phyloP scores from a whole-genome alignment of 2,888 invertebrate species.

The Neocrepidodera transversa region DNA sequence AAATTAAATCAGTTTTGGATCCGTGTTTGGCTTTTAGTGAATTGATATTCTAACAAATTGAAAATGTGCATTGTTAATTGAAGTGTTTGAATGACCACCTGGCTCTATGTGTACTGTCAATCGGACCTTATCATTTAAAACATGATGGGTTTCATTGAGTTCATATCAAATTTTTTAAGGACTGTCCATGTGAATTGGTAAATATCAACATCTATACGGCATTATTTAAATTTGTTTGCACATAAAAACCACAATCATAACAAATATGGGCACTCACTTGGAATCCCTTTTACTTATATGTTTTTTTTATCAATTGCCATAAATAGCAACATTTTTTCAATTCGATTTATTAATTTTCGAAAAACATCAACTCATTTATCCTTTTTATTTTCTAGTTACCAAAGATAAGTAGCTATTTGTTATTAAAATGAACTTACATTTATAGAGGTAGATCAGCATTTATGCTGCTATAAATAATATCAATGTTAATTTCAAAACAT shows the following conservation, averaged over 20 bases:
- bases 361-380: too few species aligned
- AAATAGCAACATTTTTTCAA: slow-evolving; percentile 15
- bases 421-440: neutral
- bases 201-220: slow-evolving; percentile 36
- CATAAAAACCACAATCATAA: slow-evolving; percentile 23
- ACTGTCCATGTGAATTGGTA: slow-evolving; percentile 51
- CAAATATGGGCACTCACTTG: slow-evolving; percentile 24
- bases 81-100: slow-evolving; percentile 56
- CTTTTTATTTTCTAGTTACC: too few species aligned
- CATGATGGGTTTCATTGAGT: slow-evolving; percentile 50
- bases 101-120: slow-evolving; percentile 52
- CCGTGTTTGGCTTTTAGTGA: neutral
- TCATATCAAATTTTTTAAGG: slow-evolving; percentile 47
- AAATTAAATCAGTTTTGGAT: neutral
- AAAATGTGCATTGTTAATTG: slow-evolving; percentile 41
- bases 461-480: neutral
- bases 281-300: neutral
- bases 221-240: slow-evolving; percentile 8
- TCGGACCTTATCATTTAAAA: slow-evolving; percentile 52
- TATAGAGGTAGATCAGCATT: neutral
- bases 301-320: slow-evolving; percentile 20
- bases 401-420: slow-evolving; percentile 8
- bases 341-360: too few species aligned
- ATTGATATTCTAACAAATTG: neutral
- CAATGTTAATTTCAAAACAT: neutral